Conservation (phyloP, 2,888 invertebrate species). For the Synergus japonicus region DNA sequence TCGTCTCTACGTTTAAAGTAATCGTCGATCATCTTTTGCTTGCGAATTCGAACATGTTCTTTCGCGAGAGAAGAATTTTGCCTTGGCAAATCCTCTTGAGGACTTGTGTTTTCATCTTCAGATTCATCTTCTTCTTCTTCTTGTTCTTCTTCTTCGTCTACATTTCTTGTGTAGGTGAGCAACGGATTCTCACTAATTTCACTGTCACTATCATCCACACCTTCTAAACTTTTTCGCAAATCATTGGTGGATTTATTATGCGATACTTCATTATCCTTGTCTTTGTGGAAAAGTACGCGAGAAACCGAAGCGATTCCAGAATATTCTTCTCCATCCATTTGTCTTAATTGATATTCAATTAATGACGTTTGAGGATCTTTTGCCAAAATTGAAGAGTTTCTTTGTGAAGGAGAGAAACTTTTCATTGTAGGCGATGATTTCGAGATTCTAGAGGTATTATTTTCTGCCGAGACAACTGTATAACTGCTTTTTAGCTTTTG, state of each 20-base stretch:
- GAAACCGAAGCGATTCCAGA: background rate
- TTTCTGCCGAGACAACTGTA: background rate
- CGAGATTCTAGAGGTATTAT: background rate
- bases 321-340: background rate
- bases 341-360: background rate
- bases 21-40: background rate
- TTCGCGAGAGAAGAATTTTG: background rate
- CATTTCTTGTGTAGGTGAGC: background rate
- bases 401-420: background rate
- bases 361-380: background rate
- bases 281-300: background rate
- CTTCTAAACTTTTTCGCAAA: background rate
- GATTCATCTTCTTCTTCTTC: background rate
- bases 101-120: background rate
- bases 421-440: background rate
- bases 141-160: background rate
- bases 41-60: background rate
- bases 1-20: background rate
- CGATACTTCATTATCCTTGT: background rate
- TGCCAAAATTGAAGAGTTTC: background rate
- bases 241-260: background rate
- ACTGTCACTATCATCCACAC: background rate
- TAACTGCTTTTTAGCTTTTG: background rate
- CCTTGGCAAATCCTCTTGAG: background rate
- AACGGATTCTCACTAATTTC: background rate